These are phyloP conservation scores for Neoniphon sammara DNA, from an alignment of 2,797 vertebrate genomes.

Conservation along the genomic window DNA sequence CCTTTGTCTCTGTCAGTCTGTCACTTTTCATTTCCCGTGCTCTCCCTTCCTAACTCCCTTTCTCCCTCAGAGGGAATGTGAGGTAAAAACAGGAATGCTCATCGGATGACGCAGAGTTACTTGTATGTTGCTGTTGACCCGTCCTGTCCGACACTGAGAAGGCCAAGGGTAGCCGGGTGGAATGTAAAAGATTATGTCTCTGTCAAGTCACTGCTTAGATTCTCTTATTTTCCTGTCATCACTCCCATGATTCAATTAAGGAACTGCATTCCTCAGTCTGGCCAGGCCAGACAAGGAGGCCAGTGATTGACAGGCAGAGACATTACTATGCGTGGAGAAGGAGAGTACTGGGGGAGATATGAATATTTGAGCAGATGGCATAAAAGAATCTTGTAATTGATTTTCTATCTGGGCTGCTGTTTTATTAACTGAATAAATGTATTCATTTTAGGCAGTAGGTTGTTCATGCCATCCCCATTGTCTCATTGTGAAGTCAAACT, in stretches of 20 bases:
- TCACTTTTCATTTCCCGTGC: background rate
- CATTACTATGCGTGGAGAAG: slow-evolving; percentile 83
- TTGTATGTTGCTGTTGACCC: slow-evolving; percentile 63
- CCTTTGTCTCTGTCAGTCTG: background rate
- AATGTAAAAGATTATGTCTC: slow-evolving; percentile 76
- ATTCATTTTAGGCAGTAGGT: slow-evolving; percentile 64
- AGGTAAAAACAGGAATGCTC: slow-evolving; percentile 2
- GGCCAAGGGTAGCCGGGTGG: slow-evolving; percentile 61
- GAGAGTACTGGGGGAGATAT: slow-evolving; percentile 81
- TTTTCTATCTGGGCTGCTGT: slow-evolving; percentile 83
- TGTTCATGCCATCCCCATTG: slow-evolving; percentile 64
- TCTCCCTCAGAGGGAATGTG: background rate
- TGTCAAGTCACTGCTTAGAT: slow-evolving; percentile 74
- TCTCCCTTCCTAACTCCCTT: background rate
- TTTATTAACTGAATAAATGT: slow-evolving; percentile 86
- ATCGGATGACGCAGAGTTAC: slow-evolving; percentile 15
- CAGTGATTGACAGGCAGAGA: slow-evolving; percentile 84
- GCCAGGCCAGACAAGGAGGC: slow-evolving; percentile 73
- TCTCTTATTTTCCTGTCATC: slow-evolving; percentile 79
- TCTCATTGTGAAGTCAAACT: slow-evolving; percentile 69
- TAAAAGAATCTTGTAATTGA: slow-evolving; percentile 87
- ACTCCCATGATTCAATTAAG: slow-evolving; percentile 81
- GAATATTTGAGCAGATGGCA: slow-evolving; percentile 86
- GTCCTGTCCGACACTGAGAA: slow-evolving; percentile 51
- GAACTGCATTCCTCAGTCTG: slow-evolving; percentile 72